phyloP scores from a whole-genome alignment of 2,888 invertebrate genomes.

The Latheticus oryzae region DNA sequence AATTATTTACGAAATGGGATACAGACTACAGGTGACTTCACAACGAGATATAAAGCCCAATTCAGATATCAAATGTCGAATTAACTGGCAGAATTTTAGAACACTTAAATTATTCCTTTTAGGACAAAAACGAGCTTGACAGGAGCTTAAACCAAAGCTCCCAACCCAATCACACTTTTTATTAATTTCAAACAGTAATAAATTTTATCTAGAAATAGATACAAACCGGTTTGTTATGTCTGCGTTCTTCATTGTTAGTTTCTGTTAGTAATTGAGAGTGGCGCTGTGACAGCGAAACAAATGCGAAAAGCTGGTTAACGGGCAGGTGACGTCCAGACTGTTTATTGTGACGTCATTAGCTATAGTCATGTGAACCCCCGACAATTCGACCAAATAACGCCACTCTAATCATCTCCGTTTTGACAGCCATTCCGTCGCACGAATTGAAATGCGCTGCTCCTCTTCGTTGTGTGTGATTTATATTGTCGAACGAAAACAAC shows the following conservation, averaged over 20 bases:
- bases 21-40: conserved; percentile 1
- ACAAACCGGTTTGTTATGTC: conserved; percentile 10
- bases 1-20: conserved; percentile 1
- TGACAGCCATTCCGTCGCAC: conserved; percentile 11
- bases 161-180: too few relatives aligned
- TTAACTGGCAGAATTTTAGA: conserved; percentile 3
- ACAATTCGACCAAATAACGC: conserved; percentile 10
- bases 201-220: too few relatives aligned
- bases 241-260: conserved; percentile 11
- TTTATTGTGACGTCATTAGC: conserved; percentile 36
- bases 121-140: too few relatives aligned
- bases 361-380: conserved; percentile 4
- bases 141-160: too few relatives aligned
- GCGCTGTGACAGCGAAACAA: conserved; percentile 28
- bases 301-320: conserved; percentile 32
- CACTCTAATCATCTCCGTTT: conserved; percentile 23
- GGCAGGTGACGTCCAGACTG: conserved; percentile 38
- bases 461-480: conserved; percentile 23
- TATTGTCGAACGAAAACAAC: conserved; percentile 23
- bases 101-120: conserved; percentile 2
- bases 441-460: conserved; percentile 23
- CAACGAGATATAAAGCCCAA: not conserved
- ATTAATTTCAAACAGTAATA: too few relatives aligned
- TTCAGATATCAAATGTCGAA: conserved; percentile 15
- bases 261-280: conserved; percentile 24